Conservation (phyloP, 92 coral and sea anemone species). For the Umimayanthus kanabou region DNA sequence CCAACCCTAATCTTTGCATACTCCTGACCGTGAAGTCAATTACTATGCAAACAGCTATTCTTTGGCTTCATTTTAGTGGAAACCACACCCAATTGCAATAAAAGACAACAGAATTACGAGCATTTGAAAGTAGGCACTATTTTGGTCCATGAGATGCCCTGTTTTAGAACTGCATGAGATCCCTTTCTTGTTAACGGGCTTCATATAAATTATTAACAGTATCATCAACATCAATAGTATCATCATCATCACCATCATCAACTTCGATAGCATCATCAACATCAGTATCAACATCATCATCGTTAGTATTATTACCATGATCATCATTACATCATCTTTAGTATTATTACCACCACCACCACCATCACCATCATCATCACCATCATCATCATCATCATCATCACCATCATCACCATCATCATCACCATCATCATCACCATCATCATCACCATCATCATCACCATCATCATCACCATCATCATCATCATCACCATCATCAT, state of each 20-base stretch:
- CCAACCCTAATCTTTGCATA: too few relatives aligned
- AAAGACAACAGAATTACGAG: too few relatives aligned
- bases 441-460: neutral
- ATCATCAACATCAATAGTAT: neutral
- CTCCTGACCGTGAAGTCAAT: too few relatives aligned
- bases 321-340: neutral
- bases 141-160: too few relatives aligned
- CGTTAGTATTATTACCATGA: too few relatives aligned
- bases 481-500: neutral
- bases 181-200: too few relatives aligned
- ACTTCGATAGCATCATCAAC: neutral
- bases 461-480: conserved; percentile 2
- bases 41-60: too few relatives aligned
- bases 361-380: neutral
- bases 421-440: neutral
- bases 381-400: neutral
- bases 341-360: neutral
- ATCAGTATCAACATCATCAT: neutral
- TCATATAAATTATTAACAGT: neutral
- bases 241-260: neutral
- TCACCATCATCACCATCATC: neutral
- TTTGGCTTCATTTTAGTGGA: too few relatives aligned
- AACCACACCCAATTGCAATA: too few relatives aligned
- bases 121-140: too few relatives aligned
- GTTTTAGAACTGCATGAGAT: too few relatives aligned